Evolutionary conservation across 2,888 invertebrate species (phyloP).

Genomic region (Petrophora chlorosata): DNA sequence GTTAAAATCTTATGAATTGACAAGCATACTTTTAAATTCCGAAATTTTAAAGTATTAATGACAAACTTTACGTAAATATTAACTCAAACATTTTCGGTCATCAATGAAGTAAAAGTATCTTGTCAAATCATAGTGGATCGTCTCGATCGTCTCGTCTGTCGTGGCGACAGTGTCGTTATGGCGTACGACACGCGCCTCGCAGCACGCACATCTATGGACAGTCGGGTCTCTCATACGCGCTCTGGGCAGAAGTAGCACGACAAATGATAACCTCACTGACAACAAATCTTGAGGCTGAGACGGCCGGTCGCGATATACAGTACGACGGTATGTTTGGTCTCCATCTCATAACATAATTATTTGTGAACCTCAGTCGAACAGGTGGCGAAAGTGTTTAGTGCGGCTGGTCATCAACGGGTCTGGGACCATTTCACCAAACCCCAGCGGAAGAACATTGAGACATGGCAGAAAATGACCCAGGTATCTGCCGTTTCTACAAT

Average conservation of each 20-base stretch:
- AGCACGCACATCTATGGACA: slow-evolving; percentile 16
- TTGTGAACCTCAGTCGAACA: slow-evolving; percentile 94
- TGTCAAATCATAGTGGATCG: slow-evolving; percentile 40
- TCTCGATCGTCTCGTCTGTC: no score
- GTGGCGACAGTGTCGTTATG: slow-evolving; percentile 20
- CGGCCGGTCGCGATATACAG: slow-evolving; percentile 54
- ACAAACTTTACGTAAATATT: background rate
- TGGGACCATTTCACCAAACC: slow-evolving; percentile 99
- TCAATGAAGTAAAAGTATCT: slow-evolving; percentile 35
- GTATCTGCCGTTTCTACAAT: slow-evolving; percentile 73
- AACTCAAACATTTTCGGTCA: background rate
- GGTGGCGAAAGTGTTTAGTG: slow-evolving; percentile 98
- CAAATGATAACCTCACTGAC: slow-evolving; percentile 32
- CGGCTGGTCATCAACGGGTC: slow-evolving; percentile 98
- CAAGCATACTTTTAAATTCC: slow-evolving; percentile 42
- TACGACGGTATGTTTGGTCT: slow-evolving; percentile 70
- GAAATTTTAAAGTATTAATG: no score
- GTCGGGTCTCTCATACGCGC: slow-evolving; percentile 39
- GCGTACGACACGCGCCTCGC: slow-evolving; percentile 19
- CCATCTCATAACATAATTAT: slow-evolving; percentile 69
- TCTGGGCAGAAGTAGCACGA: slow-evolving; percentile 51
- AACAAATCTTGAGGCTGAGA: slow-evolving; percentile 51
- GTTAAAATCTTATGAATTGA: slow-evolving; percentile 48
- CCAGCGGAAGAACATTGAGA: slow-evolving; percentile 98
- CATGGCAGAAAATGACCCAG: slow-evolving; percentile 98